Evolutionary conservation across 2,888 invertebrate species (phyloP).

Genomic region (Melanostoma scalare): DNA sequence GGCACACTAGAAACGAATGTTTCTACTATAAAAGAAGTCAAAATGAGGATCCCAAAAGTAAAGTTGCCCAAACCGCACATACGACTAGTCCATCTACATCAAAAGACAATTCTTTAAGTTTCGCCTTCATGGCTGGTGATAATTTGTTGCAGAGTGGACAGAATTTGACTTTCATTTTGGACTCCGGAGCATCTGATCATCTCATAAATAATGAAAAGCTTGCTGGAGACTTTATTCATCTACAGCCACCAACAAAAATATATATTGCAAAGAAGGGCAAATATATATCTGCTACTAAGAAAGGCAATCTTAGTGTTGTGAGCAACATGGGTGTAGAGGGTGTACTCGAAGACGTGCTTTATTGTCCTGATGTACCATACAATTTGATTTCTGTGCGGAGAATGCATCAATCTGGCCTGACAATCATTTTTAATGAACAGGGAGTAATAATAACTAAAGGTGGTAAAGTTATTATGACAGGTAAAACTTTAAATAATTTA

Average conservation of each 20-base stretch:
- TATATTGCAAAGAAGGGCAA: conserved; percentile 71
- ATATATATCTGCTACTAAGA: conserved; percentile 76
- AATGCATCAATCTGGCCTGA: too few species aligned
- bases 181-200: conserved; percentile 59
- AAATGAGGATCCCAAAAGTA: conserved; percentile 14
- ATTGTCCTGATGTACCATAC: too few species aligned
- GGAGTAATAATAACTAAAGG: too few species aligned
- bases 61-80: conserved; percentile 5
- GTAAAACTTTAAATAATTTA: conserved; percentile 48
- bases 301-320: conserved; percentile 75
- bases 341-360: conserved; percentile 22
- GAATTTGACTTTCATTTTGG: conserved; percentile 31
- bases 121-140: conserved; percentile 42
- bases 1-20: conserved; percentile 76
- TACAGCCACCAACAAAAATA: conserved; percentile 63
- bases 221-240: conserved; percentile 29
- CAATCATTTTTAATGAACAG: too few species aligned
- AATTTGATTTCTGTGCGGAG: too few species aligned
- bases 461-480: conserved; percentile 46
- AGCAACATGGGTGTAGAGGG: conserved; percentile 74
- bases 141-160: not conserved
- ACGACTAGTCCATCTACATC: conserved; percentile 12
- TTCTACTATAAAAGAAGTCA: conserved; percentile 47
- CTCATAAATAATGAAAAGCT: conserved; percentile 58
- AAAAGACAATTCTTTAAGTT: not conserved